Evolutionary conservation across 1,140 invertebrate species (phyloP), one percentile per base, ranked within the genome.

Genomic region (Cylas formicarius): DNA sequence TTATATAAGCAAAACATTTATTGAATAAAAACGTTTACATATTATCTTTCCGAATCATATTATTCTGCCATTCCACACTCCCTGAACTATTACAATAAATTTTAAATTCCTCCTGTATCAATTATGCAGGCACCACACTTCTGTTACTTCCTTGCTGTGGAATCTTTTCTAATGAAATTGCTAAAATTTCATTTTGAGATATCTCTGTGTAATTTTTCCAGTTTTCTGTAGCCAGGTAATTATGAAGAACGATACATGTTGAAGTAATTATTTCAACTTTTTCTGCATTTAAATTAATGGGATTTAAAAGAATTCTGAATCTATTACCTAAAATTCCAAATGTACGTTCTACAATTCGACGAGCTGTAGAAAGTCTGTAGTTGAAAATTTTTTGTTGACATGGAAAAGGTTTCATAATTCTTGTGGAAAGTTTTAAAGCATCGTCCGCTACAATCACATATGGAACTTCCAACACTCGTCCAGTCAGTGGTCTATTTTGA

Each of bases 321-420:
- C 38, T 42, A 29, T 48, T 52, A 3, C 54, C 57, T 49, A 69
- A 46, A 24, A 68, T 67, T 28, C 68, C 67, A 54, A 70, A 70
- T 4, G 62, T 56, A 57, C 63, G 65, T 59, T 68, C 62, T 32
- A 69, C 50, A 17, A 53, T 47, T 38, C 63, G 32, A 41, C 65
- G 53, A 27, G 58, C 58, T 41, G 66, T 46, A 20, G 51, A 62
- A 40, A 68, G 48, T 32, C 63, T 52, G 42, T 73, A 74, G 48
- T 75, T 72, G 52, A 65, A 74, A 28, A 72, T 57, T 43, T 56
- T 55, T 56, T 72, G 44, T 41, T 62, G 35, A 6, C 55, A 32
- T 14, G 53, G 51, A 48, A 61, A 74, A 43, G 69, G 67, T 40
- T 65, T 67, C 60, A 73, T 62, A 38, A 73, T 38, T 38, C 65